Evolutionary conservation across 2,888 invertebrate species (phyloP).

Genomic region (Dryomyza anilis): DNA sequence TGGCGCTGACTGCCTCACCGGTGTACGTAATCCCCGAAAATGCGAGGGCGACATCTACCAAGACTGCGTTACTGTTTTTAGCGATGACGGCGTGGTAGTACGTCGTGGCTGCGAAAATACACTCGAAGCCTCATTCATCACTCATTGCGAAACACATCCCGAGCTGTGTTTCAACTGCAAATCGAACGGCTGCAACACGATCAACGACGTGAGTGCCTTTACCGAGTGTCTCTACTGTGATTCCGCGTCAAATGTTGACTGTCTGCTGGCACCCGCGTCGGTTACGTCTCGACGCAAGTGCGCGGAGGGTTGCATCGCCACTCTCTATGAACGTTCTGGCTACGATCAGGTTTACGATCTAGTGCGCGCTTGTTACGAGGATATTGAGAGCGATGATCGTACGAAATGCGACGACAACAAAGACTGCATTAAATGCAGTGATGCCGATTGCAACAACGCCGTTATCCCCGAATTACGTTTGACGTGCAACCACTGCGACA

Average conservation of each 20-base stretch:
- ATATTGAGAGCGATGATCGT: conserved; percentile 38
- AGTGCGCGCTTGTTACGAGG: conserved; percentile 41
- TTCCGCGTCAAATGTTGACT: conserved; percentile 33
- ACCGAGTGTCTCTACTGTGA: conserved; percentile 39
- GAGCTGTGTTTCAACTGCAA: conserved; percentile 42
- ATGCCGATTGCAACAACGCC: conserved; percentile 33
- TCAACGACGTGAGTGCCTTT: conserved; percentile 20
- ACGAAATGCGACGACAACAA: conserved; percentile 31
- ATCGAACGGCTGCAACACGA: conserved; percentile 41
- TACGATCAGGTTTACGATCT: conserved; percentile 32
- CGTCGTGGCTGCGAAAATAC: conserved; percentile 39
- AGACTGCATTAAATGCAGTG: conserved; percentile 36
- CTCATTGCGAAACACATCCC: conserved; percentile 34
- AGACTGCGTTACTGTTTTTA: conserved; percentile 42
- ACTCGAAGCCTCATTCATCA: conserved; percentile 22
- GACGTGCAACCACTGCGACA: conserved; percentile 37
- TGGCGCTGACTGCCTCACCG: conserved; percentile 30
- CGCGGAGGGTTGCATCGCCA: conserved; percentile 38
- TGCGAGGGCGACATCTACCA: conserved; percentile 37
- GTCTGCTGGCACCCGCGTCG: conserved; percentile 29
- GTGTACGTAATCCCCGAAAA: conserved; percentile 14
- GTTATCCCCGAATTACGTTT: conserved; percentile 35
- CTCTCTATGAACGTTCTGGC: conserved; percentile 36
- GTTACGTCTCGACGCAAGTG: conserved; percentile 35
- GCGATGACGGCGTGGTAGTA: conserved; percentile 29